phyloP scores from a whole-genome alignment of 1,140 invertebrate species.

The Lucilia cuprina region DNA sequence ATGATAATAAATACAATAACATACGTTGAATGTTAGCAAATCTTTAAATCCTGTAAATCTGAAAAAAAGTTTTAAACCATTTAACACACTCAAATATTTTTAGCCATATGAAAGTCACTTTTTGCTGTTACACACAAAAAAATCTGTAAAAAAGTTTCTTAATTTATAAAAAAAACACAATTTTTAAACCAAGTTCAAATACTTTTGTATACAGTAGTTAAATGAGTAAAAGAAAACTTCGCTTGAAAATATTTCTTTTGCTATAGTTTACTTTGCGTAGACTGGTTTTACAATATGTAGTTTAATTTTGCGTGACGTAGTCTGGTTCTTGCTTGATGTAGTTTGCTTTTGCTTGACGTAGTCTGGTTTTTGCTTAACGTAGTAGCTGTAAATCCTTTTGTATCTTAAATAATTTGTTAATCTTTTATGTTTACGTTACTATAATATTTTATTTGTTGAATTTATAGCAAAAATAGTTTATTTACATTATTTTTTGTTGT shows the following conservation, averaged over 20 bases:
- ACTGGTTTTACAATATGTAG: neutral
- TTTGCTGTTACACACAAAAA: neutral
- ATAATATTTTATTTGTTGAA: constrained; percentile 1
- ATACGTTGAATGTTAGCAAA: too few relatives aligned
- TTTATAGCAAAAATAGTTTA: constrained; percentile 31
- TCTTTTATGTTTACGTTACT: neutral
- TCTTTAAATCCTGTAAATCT: too few relatives aligned
- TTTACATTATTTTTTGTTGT: constrained; percentile 16
- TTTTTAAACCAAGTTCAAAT: neutral
- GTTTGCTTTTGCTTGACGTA: neutral
- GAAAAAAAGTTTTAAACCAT: too few relatives aligned
- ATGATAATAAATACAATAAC: too few relatives aligned
- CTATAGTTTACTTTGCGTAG: neutral
- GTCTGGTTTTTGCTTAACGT: neutral
- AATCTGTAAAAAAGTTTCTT: too few relatives aligned
- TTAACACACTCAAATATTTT: neutral
- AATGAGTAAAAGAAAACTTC: neutral
- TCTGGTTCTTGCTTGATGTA: neutral
- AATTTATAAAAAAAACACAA: too few relatives aligned
- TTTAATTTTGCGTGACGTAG: too few relatives aligned
- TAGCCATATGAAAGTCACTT: neutral
- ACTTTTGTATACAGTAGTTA: neutral
- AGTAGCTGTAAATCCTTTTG: neutral
- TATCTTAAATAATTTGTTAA: neutral
- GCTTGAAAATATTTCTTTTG: neutral